A percentile compares a stretch with the other conserved stretches of the same genome.
Conservation (phyloP, 1,140 invertebrate genomes). For the Paraescarpia echinospica region DNA sequence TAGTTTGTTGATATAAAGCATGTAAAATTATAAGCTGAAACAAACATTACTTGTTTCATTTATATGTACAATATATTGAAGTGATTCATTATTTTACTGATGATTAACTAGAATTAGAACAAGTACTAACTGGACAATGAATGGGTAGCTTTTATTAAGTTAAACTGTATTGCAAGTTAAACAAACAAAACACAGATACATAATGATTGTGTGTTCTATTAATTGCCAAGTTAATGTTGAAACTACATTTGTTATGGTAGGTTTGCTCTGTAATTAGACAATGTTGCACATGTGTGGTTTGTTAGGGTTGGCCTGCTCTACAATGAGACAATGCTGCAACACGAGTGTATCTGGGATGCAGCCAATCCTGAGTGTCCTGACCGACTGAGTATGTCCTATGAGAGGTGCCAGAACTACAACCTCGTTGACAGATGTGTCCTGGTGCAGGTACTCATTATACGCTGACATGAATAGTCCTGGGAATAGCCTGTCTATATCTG, state of each 20-base stretch:
- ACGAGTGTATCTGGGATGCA: slow-evolving; percentile 79
- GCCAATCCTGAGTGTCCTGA: slow-evolving; percentile 81
- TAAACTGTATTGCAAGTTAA: too few species aligned
- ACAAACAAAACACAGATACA: too few species aligned
- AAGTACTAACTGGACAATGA: too few species aligned
- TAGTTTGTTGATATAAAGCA: neutral
- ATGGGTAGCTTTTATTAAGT: too few species aligned
- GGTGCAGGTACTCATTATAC: slow-evolving; percentile 55
- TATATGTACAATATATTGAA: too few species aligned
- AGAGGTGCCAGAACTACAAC: slow-evolving; percentile 74
- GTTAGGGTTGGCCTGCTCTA: slow-evolving; percentile 75
- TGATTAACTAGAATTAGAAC: too few species aligned
- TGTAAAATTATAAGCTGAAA: neutral
- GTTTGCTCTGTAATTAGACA: too few species aligned
- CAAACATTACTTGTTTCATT: too few species aligned
- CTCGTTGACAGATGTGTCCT: slow-evolving; percentile 68
- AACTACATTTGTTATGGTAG: too few species aligned
- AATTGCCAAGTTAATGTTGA: too few species aligned
- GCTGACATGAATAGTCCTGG: neutral
- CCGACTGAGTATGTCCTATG: slow-evolving; percentile 70
- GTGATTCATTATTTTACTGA: too few species aligned
- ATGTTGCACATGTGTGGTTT: neutral
- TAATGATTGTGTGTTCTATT: too few species aligned
- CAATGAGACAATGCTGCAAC: slow-evolving; percentile 74
- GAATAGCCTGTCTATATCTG: neutral